phyloP scores from a whole-genome alignment of 2,113 vertebrate species.

The Callionymus lyra region DNA sequence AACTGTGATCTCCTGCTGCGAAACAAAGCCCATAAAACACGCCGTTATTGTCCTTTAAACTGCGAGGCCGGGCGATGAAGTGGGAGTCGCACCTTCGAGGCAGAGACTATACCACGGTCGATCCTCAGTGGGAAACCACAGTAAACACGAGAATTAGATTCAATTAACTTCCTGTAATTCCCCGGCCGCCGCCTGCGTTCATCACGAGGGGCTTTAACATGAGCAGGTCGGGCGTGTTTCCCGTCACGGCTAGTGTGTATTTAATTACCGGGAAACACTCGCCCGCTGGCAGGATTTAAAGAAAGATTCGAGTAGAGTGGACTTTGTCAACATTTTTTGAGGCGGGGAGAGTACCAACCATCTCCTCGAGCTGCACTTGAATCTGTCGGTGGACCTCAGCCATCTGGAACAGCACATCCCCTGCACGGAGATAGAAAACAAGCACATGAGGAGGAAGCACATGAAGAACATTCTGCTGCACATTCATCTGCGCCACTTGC shows the following conservation, averaged over 20 bases:
- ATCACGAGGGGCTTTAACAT: constrained; percentile 8
- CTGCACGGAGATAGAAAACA: constrained; percentile 58
- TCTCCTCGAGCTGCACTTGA: constrained; percentile 95
- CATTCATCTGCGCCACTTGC: background rate
- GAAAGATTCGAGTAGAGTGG: too few relatives aligned
- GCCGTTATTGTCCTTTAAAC: too few relatives aligned
- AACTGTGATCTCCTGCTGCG: too few relatives aligned
- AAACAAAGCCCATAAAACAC: too few relatives aligned
- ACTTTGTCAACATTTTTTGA: background rate
- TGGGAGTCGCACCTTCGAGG: background rate
- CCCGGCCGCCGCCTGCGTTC: constrained; percentile 1
- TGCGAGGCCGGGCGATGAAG: too few relatives aligned
- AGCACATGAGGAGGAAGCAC: constrained; percentile 12
- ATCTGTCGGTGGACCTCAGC: constrained; percentile 98
- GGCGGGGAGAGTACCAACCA: constrained; percentile 74
- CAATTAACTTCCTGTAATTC: constrained; percentile 8
- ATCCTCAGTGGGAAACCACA: background rate
- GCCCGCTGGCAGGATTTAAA: too few relatives aligned
- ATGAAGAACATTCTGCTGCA: constrained; percentile 7
- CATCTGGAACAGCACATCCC: constrained; percentile 98
- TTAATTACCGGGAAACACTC: constrained; percentile 13
- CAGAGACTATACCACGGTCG: background rate
- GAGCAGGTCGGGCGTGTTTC: constrained; percentile 6
- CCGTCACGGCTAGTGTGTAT: constrained; percentile 12
- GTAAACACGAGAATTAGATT: constrained; percentile 1